Percentiles rank a stretch among this genome's conserved stretches.
Conservation (phyloP, 2,113 vertebrate species). For the Aptenodytes forsteri region DNA sequence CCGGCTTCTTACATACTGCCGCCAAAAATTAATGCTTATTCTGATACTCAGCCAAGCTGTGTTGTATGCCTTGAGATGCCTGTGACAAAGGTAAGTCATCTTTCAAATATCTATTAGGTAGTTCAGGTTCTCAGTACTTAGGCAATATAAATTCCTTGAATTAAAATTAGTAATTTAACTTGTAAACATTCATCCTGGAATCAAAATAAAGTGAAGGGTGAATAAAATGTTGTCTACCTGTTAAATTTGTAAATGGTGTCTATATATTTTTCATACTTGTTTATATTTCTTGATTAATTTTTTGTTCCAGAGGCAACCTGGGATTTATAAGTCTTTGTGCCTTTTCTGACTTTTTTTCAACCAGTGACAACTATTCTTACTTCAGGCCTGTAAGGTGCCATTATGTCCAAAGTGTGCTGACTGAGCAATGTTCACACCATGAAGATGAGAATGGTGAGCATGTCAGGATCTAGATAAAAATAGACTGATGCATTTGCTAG, state of each 20-base stretch:
- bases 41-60: not conserved
- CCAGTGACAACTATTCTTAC: not conserved
- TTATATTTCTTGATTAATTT: not conserved
- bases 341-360: not conserved
- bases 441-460: not conserved
- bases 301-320: not conserved
- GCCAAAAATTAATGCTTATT: not conserved
- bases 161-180: not conserved
- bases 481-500: not conserved
- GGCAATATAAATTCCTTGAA: not conserved
- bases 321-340: not conserved
- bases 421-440: not conserved
- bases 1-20: not conserved
- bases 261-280: not conserved
- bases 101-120: not conserved
- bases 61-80: not conserved
- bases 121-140: not conserved
- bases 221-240: not conserved
- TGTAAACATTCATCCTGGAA: not conserved
- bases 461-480: not conserved
- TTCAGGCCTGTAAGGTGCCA: not conserved
- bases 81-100: not conserved
- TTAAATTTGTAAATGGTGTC: not conserved
- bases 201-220: not conserved
- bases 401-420: not conserved